phyloP scores from a whole-genome alignment of 1,140 invertebrate species.

The Rhyzopertha dominica region DNA sequence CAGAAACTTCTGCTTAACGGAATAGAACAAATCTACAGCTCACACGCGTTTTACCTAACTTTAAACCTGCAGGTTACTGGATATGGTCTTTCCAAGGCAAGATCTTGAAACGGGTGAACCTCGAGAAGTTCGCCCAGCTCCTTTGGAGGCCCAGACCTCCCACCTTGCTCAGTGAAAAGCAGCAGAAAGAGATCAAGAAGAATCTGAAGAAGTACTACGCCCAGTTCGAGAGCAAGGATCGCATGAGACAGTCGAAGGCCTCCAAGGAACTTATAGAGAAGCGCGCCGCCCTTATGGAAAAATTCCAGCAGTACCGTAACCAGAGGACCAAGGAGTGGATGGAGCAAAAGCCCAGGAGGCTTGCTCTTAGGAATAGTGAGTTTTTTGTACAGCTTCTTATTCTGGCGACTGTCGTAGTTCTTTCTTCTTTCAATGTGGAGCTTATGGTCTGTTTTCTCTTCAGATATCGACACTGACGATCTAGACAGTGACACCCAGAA shows the following conservation, averaged over 20 bases:
- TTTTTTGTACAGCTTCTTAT: slow-evolving; percentile 30
- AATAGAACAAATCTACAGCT: too few relatives aligned
- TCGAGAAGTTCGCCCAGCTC: slow-evolving; percentile 92
- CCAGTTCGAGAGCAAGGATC: slow-evolving; percentile 95
- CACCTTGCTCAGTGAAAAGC: slow-evolving; percentile 71
- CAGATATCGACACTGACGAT: slow-evolving; percentile 90
- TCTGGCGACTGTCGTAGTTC: neutral
- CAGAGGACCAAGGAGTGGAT: slow-evolving; percentile 70
- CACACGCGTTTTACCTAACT: too few relatives aligned
- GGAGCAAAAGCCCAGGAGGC: slow-evolving; percentile 68
- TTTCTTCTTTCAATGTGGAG: neutral
- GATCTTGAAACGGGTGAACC: slow-evolving; percentile 70
- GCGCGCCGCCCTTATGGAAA: slow-evolving; percentile 80
- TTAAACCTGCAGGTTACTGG: slow-evolving; percentile 66
- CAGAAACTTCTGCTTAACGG: too few relatives aligned
- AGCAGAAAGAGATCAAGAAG: slow-evolving; percentile 94
- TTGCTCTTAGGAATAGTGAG: slow-evolving; percentile 84
- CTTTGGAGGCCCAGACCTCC: slow-evolving; percentile 93
- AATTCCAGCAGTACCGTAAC: slow-evolving; percentile 77
- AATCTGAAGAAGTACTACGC: slow-evolving; percentile 96
- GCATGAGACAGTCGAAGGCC: slow-evolving; percentile 84
- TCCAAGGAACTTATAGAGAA: slow-evolving; percentile 97
- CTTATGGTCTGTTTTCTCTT: slow-evolving; percentile 38
- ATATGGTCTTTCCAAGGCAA: slow-evolving; percentile 92
- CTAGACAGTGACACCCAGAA: slow-evolving; percentile 79